These are phyloP conservation scores for Hippocampus comes DNA, from an alignment of 2,113 vertebrate genomes.

Conservation along the genomic window DNA sequence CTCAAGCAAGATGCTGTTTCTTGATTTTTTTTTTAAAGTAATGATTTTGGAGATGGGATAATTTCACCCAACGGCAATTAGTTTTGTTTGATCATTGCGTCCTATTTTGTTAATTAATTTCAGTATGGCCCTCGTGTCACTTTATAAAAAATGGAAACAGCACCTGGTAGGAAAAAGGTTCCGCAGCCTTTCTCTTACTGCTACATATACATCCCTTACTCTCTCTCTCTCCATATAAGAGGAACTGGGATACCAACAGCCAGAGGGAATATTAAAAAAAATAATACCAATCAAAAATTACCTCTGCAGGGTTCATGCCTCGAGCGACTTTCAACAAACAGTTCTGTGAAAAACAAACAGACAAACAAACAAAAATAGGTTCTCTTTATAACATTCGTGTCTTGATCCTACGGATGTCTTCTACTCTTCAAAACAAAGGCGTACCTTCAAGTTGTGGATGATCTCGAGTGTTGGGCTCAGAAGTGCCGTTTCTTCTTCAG, in stretches of 20 bases:
- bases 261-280: slow-evolving; percentile 9
- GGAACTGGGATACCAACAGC: slow-evolving; percentile 15
- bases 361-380: not conserved
- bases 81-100: too few species aligned
- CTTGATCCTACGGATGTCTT: not conserved
- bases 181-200: too few species aligned
- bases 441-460: slow-evolving; percentile 49
- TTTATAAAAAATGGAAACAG: too few species aligned
- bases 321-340: slow-evolving; percentile 18
- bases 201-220: too few species aligned
- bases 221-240: not conserved
- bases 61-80: too few species aligned
- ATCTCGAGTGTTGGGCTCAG: slow-evolving; percentile 18
- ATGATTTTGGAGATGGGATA: too few species aligned
- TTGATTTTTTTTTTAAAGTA: too few species aligned
- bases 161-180: too few species aligned
- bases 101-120: too few species aligned
- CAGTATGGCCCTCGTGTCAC: too few species aligned
- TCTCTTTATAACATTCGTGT: slow-evolving; percentile 6
- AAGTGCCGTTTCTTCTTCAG: not conserved
- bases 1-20: too few species aligned
- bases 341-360: slow-evolving; percentile 47
- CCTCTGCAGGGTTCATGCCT: slow-evolving; percentile 28
- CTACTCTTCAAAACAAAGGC: slow-evolving; percentile 2
- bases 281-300: slow-evolving; percentile 37